These are phyloP conservation scores for Sphecodes monilicornis DNA, from an alignment of 2,888 invertebrate species.

Conservation along the genomic window DNA sequence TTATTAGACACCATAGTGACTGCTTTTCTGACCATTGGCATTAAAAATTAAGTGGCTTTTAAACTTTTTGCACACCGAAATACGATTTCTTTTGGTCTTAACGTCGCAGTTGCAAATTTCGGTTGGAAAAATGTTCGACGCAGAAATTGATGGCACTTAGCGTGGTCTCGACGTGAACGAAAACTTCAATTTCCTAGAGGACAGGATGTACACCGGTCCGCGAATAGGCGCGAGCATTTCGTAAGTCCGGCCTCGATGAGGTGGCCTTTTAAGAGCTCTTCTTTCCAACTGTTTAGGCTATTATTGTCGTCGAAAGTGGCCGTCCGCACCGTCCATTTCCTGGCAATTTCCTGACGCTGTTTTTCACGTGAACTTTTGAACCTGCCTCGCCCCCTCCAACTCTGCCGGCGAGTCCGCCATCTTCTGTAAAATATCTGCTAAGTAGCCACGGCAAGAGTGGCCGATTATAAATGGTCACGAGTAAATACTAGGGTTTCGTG, in stretches of 20 bases:
- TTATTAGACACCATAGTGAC: too few relatives aligned
- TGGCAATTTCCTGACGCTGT: slow-evolving; percentile 82
- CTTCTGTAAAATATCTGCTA: slow-evolving; percentile 79
- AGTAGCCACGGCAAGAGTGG: slow-evolving; percentile 75
- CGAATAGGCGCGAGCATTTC: slow-evolving; percentile 57
- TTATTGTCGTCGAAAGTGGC: slow-evolving; percentile 69
- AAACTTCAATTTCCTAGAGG: slow-evolving; percentile 67
- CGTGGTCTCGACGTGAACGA: neutral
- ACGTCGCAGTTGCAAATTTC: neutral
- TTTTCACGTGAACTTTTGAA: slow-evolving; percentile 82
- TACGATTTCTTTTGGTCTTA: neutral
- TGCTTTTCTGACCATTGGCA: too few relatives aligned
- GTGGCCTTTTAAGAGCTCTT: slow-evolving; percentile 65
- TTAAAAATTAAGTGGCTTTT: too few relatives aligned
- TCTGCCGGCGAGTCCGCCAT: slow-evolving; percentile 18
- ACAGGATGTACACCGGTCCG: slow-evolving; percentile 17
- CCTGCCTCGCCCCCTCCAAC: slow-evolving; percentile 46
- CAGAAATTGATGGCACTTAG: neutral
- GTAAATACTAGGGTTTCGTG: slow-evolving; percentile 74
- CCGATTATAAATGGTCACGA: slow-evolving; percentile 79
- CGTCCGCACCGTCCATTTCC: slow-evolving; percentile 78
- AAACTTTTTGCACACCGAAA: neutral
- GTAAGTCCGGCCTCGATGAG: slow-evolving; percentile 46
- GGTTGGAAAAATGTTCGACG: neutral
- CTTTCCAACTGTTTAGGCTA: slow-evolving; percentile 67